Evolutionary conservation across 2,113 vertebrate genomes (phyloP), one percentile per base, ranked within the genome.

Genomic region (Ornithorhynchus anatinus): DNA sequence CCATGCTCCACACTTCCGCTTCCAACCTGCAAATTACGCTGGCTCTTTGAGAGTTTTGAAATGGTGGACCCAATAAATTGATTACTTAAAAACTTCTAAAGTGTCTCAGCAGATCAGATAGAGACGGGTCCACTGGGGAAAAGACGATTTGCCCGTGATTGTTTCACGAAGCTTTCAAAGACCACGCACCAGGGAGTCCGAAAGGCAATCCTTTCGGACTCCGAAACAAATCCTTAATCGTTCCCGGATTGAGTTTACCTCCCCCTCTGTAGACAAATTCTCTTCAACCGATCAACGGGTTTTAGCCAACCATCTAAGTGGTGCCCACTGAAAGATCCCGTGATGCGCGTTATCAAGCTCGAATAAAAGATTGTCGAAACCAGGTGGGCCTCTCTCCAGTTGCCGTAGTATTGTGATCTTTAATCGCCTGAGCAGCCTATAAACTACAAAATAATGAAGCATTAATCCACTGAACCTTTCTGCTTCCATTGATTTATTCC

Each of bases 401-500:
- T 73, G 47, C 39, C 17, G 13, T 45, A 74, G 59, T 33, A 53
- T 47, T 62, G 50, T 68, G 4, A 76, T 56, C 64, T 56, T 50
- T 65, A 82, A 88, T 84, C 67, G 22, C 31, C 39, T 77, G 68
- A 72, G 73, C 66, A 73, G 5, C 14, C 40, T 70, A 64, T 37
- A 67, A 44, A 33, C 12, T 59, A 44, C 39, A 66, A 87, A 85
- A 75, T 56, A 84, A 69, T 39, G 54, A 74, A 58, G 50, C 60
- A 71, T 63, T 60, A 76, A 78, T 44, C 20, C n/a, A 50, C 74
- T 56, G 66, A 60, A 84, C 35, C 33, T 66, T 73, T 78, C 72
- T 64, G 50, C 47, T 77, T 70, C 58, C 69, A 74, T 17, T 83
- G 59, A 72, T 81, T 75, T 60, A 61, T 74, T 80, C 43, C 87